Evolutionary conservation across 2,113 vertebrate genomes (phyloP).

Genomic region (Phocoena phocoena): DNA sequence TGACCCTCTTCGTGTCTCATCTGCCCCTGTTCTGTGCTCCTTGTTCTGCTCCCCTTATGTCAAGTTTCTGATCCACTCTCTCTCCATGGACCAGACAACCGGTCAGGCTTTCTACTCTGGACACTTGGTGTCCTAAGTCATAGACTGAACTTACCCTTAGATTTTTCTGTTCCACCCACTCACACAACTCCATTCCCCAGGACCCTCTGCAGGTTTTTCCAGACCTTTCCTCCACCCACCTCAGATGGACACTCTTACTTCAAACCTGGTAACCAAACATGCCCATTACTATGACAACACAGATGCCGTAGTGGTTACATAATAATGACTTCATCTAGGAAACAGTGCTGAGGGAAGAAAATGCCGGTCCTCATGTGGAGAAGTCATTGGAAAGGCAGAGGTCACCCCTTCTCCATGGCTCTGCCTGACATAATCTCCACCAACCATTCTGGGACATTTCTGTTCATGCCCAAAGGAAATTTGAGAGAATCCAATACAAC

Average conservation of each 20-base stretch:
- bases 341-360: background rate
- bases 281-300: background rate
- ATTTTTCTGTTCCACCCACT: background rate
- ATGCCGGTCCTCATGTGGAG: background rate
- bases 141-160: background rate
- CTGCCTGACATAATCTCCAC: background rate
- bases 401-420: background rate
- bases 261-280: background rate
- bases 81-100: background rate
- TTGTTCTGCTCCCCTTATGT: background rate
- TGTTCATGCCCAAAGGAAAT: background rate
- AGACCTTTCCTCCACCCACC: background rate
- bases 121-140: background rate
- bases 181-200: background rate
- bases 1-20: accelerated
- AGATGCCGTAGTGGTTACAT: background rate
- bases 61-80: background rate
- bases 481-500: background rate
- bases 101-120: background rate
- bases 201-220: background rate
- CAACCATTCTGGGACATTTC: background rate
- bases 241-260: conserved; percentile 5
- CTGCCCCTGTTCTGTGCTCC: background rate
- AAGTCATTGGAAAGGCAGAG: background rate
- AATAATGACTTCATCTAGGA: background rate